These are phyloP conservation scores for Lutjanus campechanus DNA, from an alignment of 2,797 vertebrate species.

Conservation along the genomic window DNA sequence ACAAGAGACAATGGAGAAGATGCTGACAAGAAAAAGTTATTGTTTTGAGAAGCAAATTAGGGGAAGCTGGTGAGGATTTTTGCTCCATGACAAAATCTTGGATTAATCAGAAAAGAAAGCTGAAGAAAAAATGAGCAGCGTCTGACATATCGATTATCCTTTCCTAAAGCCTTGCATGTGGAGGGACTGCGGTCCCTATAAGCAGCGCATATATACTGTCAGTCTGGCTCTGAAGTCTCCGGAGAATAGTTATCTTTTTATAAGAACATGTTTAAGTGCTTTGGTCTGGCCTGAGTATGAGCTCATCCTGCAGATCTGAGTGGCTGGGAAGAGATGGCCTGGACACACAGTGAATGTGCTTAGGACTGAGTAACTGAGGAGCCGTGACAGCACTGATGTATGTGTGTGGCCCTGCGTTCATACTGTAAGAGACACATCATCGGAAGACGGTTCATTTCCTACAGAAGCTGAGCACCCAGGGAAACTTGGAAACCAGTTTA, in stretches of 20 bases:
- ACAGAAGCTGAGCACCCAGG: constrained; percentile 34
- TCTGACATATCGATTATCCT: constrained; percentile 42
- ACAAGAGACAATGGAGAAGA: background rate
- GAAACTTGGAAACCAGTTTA: constrained; percentile 25
- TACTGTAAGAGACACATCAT: constrained; percentile 6
- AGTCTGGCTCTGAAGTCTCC: constrained; percentile 47
- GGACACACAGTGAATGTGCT: constrained; percentile 29
- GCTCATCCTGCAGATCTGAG: constrained; percentile 66
- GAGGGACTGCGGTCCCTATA: constrained; percentile 13
- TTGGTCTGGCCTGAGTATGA: constrained; percentile 64
- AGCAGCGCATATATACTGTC: constrained; percentile 29
- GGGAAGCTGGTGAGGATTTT: background rate
- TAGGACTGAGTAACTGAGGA: constrained; percentile 24
- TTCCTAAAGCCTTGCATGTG: constrained; percentile 28
- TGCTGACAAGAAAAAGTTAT: background rate
- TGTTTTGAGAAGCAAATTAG: background rate
- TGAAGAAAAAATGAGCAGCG: constrained; percentile 14
- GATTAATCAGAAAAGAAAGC: constrained; percentile 17
- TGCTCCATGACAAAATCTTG: background rate
- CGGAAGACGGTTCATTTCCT: constrained; percentile 4
- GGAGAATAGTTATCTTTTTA: constrained; percentile 66
- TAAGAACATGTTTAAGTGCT: constrained; percentile 69
- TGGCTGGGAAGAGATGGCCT: constrained; percentile 36
- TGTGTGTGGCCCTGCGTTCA: constrained; percentile 56
- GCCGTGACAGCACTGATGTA: constrained; percentile 32